Conservation (phyloP, 2,113 vertebrate species). For the Myiagra hebetior region DNA sequence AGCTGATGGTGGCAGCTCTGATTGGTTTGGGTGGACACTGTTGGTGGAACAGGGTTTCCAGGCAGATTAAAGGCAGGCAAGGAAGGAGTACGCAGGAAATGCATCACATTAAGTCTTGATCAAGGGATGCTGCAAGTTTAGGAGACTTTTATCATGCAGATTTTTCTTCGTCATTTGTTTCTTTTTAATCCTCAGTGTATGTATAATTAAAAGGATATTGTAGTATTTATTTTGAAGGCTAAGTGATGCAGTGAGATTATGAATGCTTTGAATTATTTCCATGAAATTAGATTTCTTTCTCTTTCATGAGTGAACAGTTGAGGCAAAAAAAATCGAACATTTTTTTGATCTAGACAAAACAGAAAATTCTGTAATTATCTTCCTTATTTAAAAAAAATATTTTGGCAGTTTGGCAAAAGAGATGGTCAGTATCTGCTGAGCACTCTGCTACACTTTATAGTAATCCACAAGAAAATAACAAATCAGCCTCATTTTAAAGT, state of each 20-base stretch:
- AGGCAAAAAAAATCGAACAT: background rate
- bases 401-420: background rate
- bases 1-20: background rate
- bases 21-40: accelerated
- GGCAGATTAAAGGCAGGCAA: background rate
- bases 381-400: background rate
- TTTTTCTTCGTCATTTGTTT: background rate
- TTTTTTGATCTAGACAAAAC: background rate
- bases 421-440: background rate
- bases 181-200: background rate
- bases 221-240: conserved; percentile 25
- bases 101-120: background rate
- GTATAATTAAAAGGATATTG: conserved; percentile 35
- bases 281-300: conserved; percentile 14
- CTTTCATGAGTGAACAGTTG: background rate
- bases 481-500: background rate
- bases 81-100: background rate
- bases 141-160: background rate
- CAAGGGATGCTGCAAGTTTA: background rate
- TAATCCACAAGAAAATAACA: background rate
- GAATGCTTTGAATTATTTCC: background rate
- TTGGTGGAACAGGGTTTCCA: background rate
- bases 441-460: background rate
- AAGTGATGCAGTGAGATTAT: background rate
- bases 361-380: background rate